phyloP scores from a whole-genome alignment of 2,113 vertebrate genomes.

The sheep (Ovis aries) region ARS-UI_Ramb_v3.0 NC_056054.1:76464001-76464500 shows the following conservation, averaged over 20 bases:
- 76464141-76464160: background rate
- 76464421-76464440: background rate
- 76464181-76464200: background rate
- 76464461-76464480: background rate
- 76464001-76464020: background rate
- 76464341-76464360: background rate
- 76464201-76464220: background rate
- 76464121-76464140: background rate
- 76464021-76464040: background rate
- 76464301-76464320: background rate
- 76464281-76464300: background rate
- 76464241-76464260: background rate
- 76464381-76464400: background rate
- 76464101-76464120: background rate
- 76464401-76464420: background rate
- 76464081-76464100: background rate
- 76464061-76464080: accelerated
- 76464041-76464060: background rate
- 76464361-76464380: background rate
- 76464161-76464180: background rate
- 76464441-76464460: background rate
- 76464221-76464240: background rate
- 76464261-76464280: background rate
- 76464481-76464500: background rate
- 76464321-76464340: background rate